Conservation (phyloP, 2,888 invertebrate genomes). For the Cynaeus angustus region DNA sequence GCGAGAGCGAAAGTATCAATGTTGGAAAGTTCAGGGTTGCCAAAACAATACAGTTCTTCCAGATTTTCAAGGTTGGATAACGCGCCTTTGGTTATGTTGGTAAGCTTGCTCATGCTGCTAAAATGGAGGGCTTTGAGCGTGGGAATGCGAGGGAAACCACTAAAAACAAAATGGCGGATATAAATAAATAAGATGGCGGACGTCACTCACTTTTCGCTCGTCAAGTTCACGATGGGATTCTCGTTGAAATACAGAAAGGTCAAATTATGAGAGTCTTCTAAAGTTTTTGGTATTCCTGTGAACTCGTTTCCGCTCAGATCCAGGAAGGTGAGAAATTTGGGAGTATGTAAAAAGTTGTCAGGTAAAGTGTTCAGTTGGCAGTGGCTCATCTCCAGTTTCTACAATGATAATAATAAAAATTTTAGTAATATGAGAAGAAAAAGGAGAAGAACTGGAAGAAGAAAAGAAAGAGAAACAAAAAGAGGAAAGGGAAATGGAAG, state of each 20-base stretch:
- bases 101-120: conserved; percentile 78
- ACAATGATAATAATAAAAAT: conserved; percentile 39
- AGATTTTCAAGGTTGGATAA: conserved; percentile 76
- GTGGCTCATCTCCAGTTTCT: conserved; percentile 82
- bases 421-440: too few species aligned
- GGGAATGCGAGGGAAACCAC: conserved; percentile 78
- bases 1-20: conserved; percentile 79
- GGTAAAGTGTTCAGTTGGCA: conserved; percentile 79
- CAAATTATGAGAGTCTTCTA: conserved; percentile 77
- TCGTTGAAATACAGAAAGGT: conserved; percentile 79
- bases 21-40: conserved; percentile 76
- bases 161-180: too few species aligned
- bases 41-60: conserved; percentile 76
- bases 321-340: conserved; percentile 77
- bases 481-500: too few species aligned
- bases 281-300: conserved; percentile 75
- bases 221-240: conserved; percentile 79
- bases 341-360: conserved; percentile 79
- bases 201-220: conserved; percentile 66
- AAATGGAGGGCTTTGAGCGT: conserved; percentile 80
- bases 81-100: conserved; percentile 74
- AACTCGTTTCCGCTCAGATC: conserved; percentile 78
- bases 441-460: too few species aligned
- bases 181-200: neutral
- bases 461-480: too few species aligned